Conservation (phyloP, 2,113 vertebrate genomes). For the Syngnathus scovelli region DNA sequence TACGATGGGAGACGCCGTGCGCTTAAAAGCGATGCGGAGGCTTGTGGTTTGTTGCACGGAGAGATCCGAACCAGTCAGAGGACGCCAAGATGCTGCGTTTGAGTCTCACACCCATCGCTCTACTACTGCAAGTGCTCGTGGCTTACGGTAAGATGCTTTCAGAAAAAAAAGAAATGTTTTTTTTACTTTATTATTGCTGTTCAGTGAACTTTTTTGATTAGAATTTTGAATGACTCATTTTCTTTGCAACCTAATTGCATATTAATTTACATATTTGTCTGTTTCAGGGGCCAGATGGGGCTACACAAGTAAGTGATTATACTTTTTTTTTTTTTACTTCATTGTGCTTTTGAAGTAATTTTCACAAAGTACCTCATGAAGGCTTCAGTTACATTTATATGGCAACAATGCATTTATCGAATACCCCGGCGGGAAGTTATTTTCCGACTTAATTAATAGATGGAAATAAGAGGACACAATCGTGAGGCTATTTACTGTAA, state of each 20-base stretch:
- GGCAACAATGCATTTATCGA: background rate
- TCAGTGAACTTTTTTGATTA: constrained; percentile 14
- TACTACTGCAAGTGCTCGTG: constrained; percentile 29
- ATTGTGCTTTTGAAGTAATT: background rate
- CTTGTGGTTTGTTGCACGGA: constrained; percentile 8
- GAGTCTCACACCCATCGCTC: constrained; percentile 12
- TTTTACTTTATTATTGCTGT: background rate
- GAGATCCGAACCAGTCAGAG: constrained; percentile 9
- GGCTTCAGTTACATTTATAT: background rate
- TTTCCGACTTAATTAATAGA: no score
- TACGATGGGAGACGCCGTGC: constrained; percentile 43
- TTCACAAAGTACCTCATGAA: background rate
- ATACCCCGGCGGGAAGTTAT: no score
- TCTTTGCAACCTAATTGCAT: background rate
- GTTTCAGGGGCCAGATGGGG: constrained; percentile 82
- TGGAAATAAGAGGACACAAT: background rate
- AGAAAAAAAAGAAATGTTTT: no score
- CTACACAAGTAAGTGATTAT: constrained; percentile 79
- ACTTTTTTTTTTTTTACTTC: constrained; percentile 13
- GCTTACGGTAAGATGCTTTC: constrained; percentile 45
- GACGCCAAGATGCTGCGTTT: constrained; percentile 41
- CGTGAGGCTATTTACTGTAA: background rate
- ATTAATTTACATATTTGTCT: constrained; percentile 31
- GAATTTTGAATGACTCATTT: background rate
- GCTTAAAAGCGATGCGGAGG: constrained; percentile 63